These are phyloP conservation scores for Ruditapes philippinarum DNA, from an alignment of 1,140 invertebrate genomes.

Conservation along the genomic window DNA sequence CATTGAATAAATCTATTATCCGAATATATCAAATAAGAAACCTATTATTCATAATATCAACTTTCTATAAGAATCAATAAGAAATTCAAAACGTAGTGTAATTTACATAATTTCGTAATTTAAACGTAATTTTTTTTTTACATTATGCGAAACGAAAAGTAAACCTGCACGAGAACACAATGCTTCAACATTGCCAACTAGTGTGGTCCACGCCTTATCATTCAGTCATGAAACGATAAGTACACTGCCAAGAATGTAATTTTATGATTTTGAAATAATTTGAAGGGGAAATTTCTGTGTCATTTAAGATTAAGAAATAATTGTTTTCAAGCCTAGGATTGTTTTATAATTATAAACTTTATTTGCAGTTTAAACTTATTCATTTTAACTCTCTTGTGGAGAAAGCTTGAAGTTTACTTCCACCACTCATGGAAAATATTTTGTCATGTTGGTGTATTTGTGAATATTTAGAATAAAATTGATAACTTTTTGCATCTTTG, in stretches of 20 bases:
- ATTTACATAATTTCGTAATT: constrained; percentile 26
- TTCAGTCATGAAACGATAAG: neutral
- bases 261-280: constrained; percentile 8
- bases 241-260: constrained; percentile 20
- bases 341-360: too few species aligned
- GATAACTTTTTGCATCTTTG: too few species aligned
- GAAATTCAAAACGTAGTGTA: neutral
- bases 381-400: too few species aligned
- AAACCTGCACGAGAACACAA: neutral
- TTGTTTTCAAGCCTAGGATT: neutral
- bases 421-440: too few species aligned
- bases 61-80: neutral
- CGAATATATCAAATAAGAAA: too few species aligned
- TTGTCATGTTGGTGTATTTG: too few species aligned
- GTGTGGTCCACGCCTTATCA: constrained; percentile 12
- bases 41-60: neutral
- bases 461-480: too few species aligned
- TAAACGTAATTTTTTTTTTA: neutral
- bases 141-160: neutral
- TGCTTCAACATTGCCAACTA: neutral
- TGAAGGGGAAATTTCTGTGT: neutral
- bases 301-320: too few species aligned
- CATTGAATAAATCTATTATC: too few species aligned
- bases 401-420: too few species aligned
- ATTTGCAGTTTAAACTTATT: too few species aligned